Evolutionary conservation across 2,797 vertebrate genomes (phyloP).

Genomic region (Delichon dasypus): DNA sequence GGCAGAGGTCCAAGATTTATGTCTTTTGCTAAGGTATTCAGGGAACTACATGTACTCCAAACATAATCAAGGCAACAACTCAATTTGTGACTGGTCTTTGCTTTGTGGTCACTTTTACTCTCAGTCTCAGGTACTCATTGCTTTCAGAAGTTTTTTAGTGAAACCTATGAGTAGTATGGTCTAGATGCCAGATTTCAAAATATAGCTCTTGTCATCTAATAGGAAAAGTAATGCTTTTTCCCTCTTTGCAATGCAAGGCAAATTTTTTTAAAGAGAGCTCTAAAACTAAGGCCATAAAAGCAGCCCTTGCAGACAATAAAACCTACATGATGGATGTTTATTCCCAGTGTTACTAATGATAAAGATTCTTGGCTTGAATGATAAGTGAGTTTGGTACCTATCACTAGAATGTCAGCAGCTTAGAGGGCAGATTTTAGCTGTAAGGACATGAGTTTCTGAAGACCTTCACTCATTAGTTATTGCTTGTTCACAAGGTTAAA

Average conservation of each 20-base stretch:
- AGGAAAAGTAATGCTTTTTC: constrained; percentile 7
- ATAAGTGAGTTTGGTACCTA: not conserved
- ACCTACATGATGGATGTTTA: constrained; percentile 22
- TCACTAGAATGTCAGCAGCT: constrained; percentile 9
- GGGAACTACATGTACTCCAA: not conserved
- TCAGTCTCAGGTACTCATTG: not conserved
- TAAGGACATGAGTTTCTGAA: not conserved
- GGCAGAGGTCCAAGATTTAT: not conserved
- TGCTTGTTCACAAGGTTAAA: not conserved
- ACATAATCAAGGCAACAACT: not conserved
- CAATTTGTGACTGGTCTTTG: not conserved
- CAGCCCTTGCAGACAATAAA: constrained; percentile 37
- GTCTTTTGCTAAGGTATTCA: not conserved
- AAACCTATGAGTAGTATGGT: not conserved
- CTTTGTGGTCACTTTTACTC: not conserved
- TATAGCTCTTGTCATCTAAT: not conserved
- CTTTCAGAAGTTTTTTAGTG: not conserved
- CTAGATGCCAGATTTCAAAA: not conserved
- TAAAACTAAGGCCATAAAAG: constrained; percentile 34
- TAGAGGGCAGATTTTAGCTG: constrained; percentile 2
- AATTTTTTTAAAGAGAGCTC: constrained; percentile 33
- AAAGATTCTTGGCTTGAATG: constrained; percentile 18
- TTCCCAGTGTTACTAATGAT: not conserved
- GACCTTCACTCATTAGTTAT: not conserved
- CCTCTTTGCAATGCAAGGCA: constrained; percentile 14